Evolutionary conservation across 2,113 vertebrate species (phyloP), one percentile per base, ranked within the genome.

Genomic region (Propithecus coquereli): DNA sequence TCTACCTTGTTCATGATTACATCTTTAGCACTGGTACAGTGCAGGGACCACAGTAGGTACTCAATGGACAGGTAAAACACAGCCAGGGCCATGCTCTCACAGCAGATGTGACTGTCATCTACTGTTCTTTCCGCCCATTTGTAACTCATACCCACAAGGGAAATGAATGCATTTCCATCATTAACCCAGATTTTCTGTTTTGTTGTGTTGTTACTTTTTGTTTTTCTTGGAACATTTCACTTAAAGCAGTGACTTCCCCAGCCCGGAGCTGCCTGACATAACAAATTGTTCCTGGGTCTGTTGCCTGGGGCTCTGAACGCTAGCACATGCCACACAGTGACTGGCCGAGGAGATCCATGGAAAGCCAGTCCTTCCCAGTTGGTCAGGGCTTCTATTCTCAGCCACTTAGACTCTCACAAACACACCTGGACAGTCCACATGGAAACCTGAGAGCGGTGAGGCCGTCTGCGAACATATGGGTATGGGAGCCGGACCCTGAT

Each of bases 161-260:
- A 88, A 90, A 37, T 66, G 13, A 80, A 76, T 25, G 43, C 8
- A 25, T 90, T 76, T 43, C 65, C 52, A 80, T 76, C 59, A 47
- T 57, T 45, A 43, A 37, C 47, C 25, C 54, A 34, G 40, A 54
- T 87, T 81, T 68, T 92, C 52, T 43, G 22, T 80, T 79, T 87
- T 37, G 20, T 59, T 50, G 1, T 74, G 9, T 23, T 37, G 6
- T 30, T 80, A 54, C 22, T 65, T 90, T 93, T 43, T 90, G 76
- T 70, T 96, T 85, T 88, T 70, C 77, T 82, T 80, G 74, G 89
- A 82, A 93, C 57, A 82, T 91, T 94, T 84, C 82, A 82, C 17
- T 70, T 66, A 37, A 37, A 63, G 73, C 45, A 37, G 52, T 47
- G 32, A 77, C 10, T 57, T n/a, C 13, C 25, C 18, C 80, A 73